phyloP scores from a whole-genome alignment of 2,113 vertebrate species.

The Capreolus pygargus region DNA sequence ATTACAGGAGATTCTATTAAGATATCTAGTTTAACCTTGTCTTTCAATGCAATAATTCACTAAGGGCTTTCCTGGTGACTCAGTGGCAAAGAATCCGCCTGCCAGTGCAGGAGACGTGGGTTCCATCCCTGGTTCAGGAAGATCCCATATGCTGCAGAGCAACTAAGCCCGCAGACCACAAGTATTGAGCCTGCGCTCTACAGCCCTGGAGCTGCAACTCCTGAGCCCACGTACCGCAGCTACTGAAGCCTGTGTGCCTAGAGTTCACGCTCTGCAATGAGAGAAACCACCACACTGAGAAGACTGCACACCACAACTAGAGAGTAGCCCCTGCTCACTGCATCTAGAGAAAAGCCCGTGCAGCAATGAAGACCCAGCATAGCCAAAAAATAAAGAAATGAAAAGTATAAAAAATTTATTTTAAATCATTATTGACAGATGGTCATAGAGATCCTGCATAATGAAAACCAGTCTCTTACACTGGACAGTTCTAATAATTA shows the following conservation, averaged over 20 bases:
- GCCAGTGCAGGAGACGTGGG: background rate
- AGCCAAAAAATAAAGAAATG: background rate
- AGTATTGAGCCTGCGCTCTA: background rate
- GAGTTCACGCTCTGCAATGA: background rate
- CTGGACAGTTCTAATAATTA: background rate
- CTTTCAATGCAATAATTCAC: background rate
- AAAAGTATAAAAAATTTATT: background rate
- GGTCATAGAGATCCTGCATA: background rate
- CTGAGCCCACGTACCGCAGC: fast-evolving
- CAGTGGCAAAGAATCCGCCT: background rate
- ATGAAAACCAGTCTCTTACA: background rate
- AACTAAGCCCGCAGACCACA: background rate
- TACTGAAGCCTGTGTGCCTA: background rate
- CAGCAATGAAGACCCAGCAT: background rate
- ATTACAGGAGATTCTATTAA: background rate
- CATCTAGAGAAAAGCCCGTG: background rate
- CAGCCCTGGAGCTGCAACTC: background rate
- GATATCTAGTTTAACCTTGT: background rate
- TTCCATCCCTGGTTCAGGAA: background rate
- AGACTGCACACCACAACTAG: background rate
- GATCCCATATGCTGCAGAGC: background rate
- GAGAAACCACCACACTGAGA: background rate
- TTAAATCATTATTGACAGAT: background rate
- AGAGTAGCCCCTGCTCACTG: background rate
- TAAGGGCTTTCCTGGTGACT: background rate